Conservation (phyloP, 92 coral and sea anemone species). For the Desmophyllum pertusum region DNA sequence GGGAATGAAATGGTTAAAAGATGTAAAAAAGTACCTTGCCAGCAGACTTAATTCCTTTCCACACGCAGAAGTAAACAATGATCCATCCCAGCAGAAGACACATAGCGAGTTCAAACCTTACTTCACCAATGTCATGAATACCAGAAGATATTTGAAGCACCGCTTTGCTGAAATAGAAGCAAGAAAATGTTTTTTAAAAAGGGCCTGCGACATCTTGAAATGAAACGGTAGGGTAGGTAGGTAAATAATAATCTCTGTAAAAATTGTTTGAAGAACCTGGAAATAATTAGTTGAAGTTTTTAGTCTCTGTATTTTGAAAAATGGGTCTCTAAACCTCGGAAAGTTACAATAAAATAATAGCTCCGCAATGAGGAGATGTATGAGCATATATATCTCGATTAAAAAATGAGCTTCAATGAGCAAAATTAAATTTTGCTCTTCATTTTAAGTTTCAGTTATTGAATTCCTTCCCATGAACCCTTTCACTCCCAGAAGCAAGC, state of each 20-base stretch:
- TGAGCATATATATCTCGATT: not conserved
- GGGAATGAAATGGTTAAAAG: not conserved
- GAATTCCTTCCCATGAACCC: no score
- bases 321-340: not conserved
- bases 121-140: slow-evolving; percentile 72
- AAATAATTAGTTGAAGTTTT: not conserved
- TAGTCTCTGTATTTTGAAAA: not conserved
- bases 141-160: slow-evolving; percentile 70
- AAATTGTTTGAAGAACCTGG: not conserved
- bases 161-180: slow-evolving; percentile 41
- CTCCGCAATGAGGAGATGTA: not conserved
- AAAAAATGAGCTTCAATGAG: no score
- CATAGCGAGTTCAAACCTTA: slow-evolving; percentile 87
- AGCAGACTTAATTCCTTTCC: slow-evolving; percentile 93
- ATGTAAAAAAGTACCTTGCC: slow-evolving; percentile 67
- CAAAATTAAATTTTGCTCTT: not conserved
- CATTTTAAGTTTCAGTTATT: no score
- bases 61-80: slow-evolving; percentile 83
- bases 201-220: not conserved
- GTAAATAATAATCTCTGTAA: not conserved
- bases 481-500: no score
- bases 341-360: not conserved
- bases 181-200: not conserved
- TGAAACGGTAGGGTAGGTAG: not conserved
- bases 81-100: slow-evolving; percentile 86